A percentile compares a stretch with the other conserved stretches of the same genome.
These are phyloP conservation scores for Triops longicaudatus DNA, from an alignment of 1,140 invertebrate genomes.

Conservation along the genomic window DNA sequence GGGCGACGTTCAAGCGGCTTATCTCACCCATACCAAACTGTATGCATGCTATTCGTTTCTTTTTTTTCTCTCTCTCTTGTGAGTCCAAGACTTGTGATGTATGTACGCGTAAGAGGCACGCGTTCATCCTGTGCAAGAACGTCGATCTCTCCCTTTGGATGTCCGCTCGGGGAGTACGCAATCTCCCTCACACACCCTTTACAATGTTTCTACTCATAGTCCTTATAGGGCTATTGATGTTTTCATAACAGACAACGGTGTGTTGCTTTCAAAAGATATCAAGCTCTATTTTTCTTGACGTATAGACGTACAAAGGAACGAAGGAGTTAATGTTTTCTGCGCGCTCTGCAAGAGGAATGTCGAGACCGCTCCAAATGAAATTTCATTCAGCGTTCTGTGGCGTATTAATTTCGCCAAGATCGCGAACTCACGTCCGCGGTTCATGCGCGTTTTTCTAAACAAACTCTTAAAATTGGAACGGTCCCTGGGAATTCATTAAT, in stretches of 20 bases:
- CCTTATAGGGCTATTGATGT: background rate
- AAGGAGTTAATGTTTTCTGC: too few relatives aligned
- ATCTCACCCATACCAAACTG: constrained; percentile 17
- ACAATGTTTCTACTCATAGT: background rate
- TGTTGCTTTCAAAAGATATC: background rate
- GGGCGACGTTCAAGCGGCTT: constrained; percentile 3
- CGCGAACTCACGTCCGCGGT: too few relatives aligned
- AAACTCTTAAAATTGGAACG: too few relatives aligned
- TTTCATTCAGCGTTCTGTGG: too few relatives aligned
- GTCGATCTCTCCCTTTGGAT: background rate
- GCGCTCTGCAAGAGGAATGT: too few relatives aligned
- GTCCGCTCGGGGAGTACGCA: background rate
- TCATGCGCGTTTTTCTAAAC: too few relatives aligned
- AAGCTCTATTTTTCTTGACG: too few relatives aligned
- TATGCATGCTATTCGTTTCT: background rate
- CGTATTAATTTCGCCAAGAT: too few relatives aligned
- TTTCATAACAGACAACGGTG: background rate
- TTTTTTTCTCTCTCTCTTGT: background rate
- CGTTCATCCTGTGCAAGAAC: background rate
- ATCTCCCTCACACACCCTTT: background rate
- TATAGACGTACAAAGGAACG: too few relatives aligned
- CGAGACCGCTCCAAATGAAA: too few relatives aligned
- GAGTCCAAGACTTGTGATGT: background rate
- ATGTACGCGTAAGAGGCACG: constrained; percentile 10
- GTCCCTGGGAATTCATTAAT: too few relatives aligned